A percentile compares a stretch with the other conserved stretches of the same genome.
These are phyloP conservation scores for Agapetus fuscipes DNA, from an alignment of 2,888 invertebrate species.

Conservation along the genomic window DNA sequence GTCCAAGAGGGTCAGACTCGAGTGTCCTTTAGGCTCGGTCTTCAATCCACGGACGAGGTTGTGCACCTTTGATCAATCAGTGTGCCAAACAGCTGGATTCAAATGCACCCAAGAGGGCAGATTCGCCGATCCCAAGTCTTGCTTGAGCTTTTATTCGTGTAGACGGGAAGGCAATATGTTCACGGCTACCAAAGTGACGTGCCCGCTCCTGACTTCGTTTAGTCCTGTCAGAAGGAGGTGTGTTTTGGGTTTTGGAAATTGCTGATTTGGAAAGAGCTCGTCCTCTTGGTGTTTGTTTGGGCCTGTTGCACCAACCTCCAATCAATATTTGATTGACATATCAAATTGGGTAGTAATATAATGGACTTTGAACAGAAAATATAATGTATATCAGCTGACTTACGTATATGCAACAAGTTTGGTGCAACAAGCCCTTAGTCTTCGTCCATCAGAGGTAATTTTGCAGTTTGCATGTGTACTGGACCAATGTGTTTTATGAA, in stretches of 20 bases:
- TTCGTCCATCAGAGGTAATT: no score
- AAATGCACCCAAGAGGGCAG: slow-evolving; percentile 5
- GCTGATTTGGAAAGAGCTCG: no score
- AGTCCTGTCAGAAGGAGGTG: slow-evolving; percentile 1
- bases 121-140: slow-evolving; percentile 6
- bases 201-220: background rate
- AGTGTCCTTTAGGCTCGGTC: slow-evolving; percentile 1
- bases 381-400: no score
- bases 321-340: no score
- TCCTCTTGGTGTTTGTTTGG: no score
- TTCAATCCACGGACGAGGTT: background rate
- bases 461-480: no score
- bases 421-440: no score
- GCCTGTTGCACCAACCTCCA: no score
- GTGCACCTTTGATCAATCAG: background rate
- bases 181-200: background rate
- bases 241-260: background rate
- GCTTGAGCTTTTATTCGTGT: slow-evolving; percentile 3
- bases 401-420: no score
- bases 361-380: no score
- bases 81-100: background rate
- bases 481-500: no score
- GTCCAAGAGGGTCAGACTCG: background rate
- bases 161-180: slow-evolving; percentile 1
- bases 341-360: no score